Base-by-base conservation (phyloP, 2,888 invertebrate species). In the Horisme vitalbata region DNA sequence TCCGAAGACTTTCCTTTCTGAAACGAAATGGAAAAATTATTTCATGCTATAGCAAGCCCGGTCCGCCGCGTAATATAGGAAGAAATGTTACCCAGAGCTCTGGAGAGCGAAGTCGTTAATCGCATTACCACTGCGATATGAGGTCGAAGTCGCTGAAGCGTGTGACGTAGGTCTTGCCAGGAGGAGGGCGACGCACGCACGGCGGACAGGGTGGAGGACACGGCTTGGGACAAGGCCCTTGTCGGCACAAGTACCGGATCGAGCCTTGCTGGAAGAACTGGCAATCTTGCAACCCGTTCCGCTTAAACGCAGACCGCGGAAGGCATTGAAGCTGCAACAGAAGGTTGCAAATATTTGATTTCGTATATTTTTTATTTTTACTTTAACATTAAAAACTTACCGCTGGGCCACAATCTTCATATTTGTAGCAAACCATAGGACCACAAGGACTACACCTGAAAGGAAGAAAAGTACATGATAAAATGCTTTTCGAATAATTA, bases 241-340 rank as follows among this genome's bases (percentile, higher is more conserved):
- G 57, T 52, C 87, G 83, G 68, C 90, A 90, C 57, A 90, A 67
- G 68, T 90, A 90, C 60, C 90, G 85, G 57, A 89, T 83, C 38
- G 89, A 83, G 46, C 90, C 89, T 57, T 87, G 87, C 71, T 89
- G 87, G 75, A 88, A 87, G 77, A 74, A 90, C 75, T 90, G 87
- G 72, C 78, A 81, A 64, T 90, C 90, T 59, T 90, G 90, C 52
- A 90, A 75, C 23, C 90, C 90, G 65, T 90, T 90, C 41, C 90
- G 82, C 72, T 90, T 90, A 83, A 88, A 90, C 35, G 90, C 90
- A 48, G 90, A 87, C 59, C 87, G 79, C 52, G 90, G 90, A 52
- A 90, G 79, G 63, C 89, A 89, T 76, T 81, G 83, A 52, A 90
- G 80, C 90, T 90, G 65, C 59, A 70, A 44, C 41, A 49, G 26